Evolutionary conservation across 2,797 vertebrate species (phyloP).

Genomic region (Gymnothorax javanicus): DNA sequence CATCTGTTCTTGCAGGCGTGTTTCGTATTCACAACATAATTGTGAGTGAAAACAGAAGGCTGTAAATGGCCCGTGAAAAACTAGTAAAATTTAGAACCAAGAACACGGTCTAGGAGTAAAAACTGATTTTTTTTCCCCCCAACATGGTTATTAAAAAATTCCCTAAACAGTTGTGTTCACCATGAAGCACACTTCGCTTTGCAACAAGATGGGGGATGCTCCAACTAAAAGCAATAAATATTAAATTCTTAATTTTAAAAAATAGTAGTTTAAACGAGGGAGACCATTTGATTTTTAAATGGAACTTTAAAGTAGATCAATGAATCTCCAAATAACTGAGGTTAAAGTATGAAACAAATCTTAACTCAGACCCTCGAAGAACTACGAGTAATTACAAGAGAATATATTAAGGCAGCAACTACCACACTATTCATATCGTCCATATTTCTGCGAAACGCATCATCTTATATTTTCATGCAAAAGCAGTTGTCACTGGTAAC

Average conservation of each 20-base stretch:
- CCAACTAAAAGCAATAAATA: conserved; percentile 11
- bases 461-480: neutral
- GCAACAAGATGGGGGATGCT: conserved; percentile 26
- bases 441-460: neutral
- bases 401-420: conserved; percentile 68
- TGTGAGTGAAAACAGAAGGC: neutral
- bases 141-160: neutral
- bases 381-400: conserved; percentile 51
- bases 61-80: neutral
- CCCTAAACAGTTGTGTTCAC: neutral
- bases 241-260: conserved; percentile 39
- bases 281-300: conserved; percentile 39
- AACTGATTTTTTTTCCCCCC: neutral
- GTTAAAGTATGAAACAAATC: conserved; percentile 45
- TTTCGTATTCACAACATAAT: neutral
- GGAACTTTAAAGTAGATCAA: conserved; percentile 29
- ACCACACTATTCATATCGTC: conserved; percentile 47
- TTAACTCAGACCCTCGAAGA: conserved; percentile 28
- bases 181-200: conserved; percentile 34
- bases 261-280: neutral
- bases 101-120: neutral
- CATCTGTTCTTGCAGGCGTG: neutral
- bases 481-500: neutral
- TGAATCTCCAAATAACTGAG: conserved; percentile 58
- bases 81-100: neutral